These are phyloP conservation scores for Anthonomus grandis DNA, from an alignment of 1,140 invertebrate species.

Conservation along the genomic window DNA sequence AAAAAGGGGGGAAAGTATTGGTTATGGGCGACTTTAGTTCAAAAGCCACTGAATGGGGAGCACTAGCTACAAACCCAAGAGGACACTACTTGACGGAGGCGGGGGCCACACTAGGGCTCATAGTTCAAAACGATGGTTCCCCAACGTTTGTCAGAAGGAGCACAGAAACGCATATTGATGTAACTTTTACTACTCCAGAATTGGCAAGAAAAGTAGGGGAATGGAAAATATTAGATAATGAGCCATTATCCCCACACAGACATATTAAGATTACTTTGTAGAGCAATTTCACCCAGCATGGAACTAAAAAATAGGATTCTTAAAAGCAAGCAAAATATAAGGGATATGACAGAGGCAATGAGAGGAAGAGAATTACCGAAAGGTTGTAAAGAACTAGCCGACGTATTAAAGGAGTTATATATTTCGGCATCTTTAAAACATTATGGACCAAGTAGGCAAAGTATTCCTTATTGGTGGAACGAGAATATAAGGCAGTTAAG, in stretches of 20 bases:
- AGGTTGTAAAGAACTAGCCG: too few relatives aligned
- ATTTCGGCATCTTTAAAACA: too few relatives aligned
- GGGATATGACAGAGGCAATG: too few relatives aligned
- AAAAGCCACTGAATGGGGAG: constrained; percentile 9
- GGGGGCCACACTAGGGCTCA: background rate
- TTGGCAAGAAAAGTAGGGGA: background rate
- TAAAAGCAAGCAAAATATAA: too few relatives aligned
- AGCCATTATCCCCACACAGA: constrained; percentile 5
- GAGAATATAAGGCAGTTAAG: background rate
- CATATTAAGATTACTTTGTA: too few relatives aligned
- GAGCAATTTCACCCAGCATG: too few relatives aligned
- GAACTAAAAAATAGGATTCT: too few relatives aligned
- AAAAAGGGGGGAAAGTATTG: background rate
- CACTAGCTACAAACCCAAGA: background rate
- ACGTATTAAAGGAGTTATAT: too few relatives aligned
- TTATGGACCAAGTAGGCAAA: too few relatives aligned
- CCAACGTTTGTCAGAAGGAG: constrained; percentile 1
- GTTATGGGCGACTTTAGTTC: constrained; percentile 16
- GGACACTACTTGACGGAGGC: constrained; percentile 8
- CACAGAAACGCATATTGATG: constrained; percentile 1
- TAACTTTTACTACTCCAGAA: constrained; percentile 1
- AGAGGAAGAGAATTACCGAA: too few relatives aligned
- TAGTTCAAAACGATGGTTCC: background rate
- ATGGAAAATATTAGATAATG: constrained; percentile 7
- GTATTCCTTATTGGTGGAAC: background rate